Percentiles rank a stretch among this genome's conserved stretches.
Evolutionary conservation across 2,797 vertebrate genomes (phyloP).

Genomic region (Tangara arthus): DNA sequence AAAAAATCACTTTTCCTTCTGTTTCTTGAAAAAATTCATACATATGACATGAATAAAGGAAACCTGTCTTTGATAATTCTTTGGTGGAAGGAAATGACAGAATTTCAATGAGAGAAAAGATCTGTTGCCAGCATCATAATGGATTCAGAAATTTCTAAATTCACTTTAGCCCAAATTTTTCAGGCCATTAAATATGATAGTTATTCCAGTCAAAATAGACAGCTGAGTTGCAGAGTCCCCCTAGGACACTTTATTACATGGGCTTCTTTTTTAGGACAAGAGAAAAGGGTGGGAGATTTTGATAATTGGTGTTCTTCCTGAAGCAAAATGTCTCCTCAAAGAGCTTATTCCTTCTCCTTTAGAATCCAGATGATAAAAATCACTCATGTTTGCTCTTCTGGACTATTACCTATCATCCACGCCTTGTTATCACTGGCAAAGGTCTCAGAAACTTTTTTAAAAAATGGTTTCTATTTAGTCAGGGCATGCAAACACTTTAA

Average conservation of each 20-base stretch:
- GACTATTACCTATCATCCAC: background rate
- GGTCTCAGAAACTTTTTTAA: background rate
- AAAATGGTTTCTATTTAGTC: background rate
- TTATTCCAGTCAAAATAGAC: background rate
- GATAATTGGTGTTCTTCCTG: background rate
- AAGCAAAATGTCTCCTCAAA: background rate
- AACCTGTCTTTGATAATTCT: background rate
- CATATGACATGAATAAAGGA: background rate
- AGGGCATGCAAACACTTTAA: background rate
- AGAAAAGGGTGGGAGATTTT: background rate
- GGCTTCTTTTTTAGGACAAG: background rate
- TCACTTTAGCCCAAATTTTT: background rate
- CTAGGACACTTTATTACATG: background rate
- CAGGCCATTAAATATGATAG: background rate
- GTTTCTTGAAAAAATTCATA: background rate
- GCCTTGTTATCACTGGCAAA: background rate
- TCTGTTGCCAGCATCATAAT: background rate
- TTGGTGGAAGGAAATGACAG: background rate
- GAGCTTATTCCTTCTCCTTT: background rate
- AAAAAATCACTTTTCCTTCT: background rate
- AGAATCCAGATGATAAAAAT: background rate
- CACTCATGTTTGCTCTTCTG: background rate
- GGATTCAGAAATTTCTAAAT: background rate
- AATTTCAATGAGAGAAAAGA: background rate
- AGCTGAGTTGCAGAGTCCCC: background rate